A percentile compares a stretch with the other conserved stretches of the same genome.
These are phyloP conservation scores for Thymelicus sylvestris DNA, from an alignment of 2,888 invertebrate species.

Conservation along the genomic window DNA sequence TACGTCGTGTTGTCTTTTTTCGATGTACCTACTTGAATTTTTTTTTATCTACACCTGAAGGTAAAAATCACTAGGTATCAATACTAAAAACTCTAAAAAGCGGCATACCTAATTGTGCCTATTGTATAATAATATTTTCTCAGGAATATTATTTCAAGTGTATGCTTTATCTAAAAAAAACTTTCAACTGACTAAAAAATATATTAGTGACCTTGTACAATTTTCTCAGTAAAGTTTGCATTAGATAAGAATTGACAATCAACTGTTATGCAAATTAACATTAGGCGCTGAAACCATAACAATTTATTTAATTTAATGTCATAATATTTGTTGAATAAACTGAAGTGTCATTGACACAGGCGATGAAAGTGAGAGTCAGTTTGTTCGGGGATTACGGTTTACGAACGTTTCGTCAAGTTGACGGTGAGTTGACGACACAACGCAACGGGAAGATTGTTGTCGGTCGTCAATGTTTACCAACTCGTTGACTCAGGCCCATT, in stretches of 20 bases:
- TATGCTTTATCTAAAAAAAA: not conserved
- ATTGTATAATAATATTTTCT: no score
- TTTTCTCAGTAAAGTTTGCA: conserved; percentile 9
- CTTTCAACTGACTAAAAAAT: not conserved
- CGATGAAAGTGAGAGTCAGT: conserved; percentile 15
- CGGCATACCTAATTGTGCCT: no score
- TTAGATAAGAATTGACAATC: conserved; percentile 18
- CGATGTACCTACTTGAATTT: no score
- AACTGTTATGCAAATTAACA: conserved; percentile 10
- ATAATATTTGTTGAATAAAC: conserved; percentile 26
- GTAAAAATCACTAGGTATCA: no score
- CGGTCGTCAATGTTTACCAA: conserved; percentile 3
- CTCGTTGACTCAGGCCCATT: conserved; percentile 29
- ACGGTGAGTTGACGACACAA: not conserved
- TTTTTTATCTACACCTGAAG: no score
- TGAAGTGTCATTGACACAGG: conserved; percentile 26
- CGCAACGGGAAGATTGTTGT: not conserved
- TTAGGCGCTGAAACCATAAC: conserved; percentile 7
- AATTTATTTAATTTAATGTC: conserved; percentile 17
- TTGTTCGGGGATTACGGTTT: conserved; percentile 9
- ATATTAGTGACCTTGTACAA: not conserved
- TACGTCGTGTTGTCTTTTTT: no score
- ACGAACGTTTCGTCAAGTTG: conserved; percentile 6
- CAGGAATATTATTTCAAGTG: not conserved
- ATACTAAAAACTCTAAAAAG: no score